Base-by-base conservation (phyloP, 2,888 invertebrate species). In the Geotrupes spiniger region DNA sequence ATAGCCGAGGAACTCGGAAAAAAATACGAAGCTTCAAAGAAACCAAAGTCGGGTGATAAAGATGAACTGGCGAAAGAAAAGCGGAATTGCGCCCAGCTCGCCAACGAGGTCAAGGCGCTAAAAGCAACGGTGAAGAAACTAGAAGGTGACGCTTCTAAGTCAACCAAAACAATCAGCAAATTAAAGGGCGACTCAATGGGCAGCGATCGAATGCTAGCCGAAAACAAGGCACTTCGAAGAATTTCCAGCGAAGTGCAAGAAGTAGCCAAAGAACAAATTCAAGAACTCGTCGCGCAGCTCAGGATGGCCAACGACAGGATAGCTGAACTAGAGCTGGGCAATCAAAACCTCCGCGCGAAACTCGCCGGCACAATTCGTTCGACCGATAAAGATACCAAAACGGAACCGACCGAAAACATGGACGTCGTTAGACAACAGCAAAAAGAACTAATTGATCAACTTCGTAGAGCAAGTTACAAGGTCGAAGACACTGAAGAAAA, bases 161-260 rank as follows among this genome's bases (percentile, higher is more conserved):
- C 63, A n/a, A 51, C 60, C 9, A 52, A 46, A 33, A 60, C 54
- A 21, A 62, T 61, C 37, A 60, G 61, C 39, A 58, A 61, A 21
- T 51, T 66, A 25, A 53, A 40, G 8, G 42, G 56, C 4, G 53
- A 56, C 3, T 29, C 36, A 5, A 27, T 29, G 2, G 46, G 48
- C 1, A 42, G 41, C 36, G 51, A 55, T 37, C 31, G 49, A 8
- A 44, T 53, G 39, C 38, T 51, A 4, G 55, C 54, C 5, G 73
- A 73, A 54, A 72, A 71, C 50, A 52, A 51, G n/a, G 61, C 66
- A n/a, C 48, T 73, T 27, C 59, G 65, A 6, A 60, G 60, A 37
- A 64, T 67, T 46, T 69, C 69, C 0, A 50, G 52, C 3, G 69
- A 72, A 43, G 63, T 71, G 2, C 70, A 73, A 54, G 62, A 66